phyloP scores from a whole-genome alignment of 2,797 vertebrate genomes.

The Cossypha heuglini region DNA sequence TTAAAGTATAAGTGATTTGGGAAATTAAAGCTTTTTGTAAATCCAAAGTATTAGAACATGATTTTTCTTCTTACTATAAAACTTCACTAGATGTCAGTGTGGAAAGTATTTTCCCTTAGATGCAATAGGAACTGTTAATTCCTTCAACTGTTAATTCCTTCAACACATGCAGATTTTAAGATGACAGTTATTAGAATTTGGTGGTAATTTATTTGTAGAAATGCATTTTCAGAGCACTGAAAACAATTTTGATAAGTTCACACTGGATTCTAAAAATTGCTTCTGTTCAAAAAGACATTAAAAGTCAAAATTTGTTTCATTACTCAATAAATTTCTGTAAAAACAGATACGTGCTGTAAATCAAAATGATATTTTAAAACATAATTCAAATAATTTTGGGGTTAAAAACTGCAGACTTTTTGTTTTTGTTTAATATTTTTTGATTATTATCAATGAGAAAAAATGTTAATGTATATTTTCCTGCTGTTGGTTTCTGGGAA shows the following conservation, averaged over 20 bases:
- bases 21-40: not conserved
- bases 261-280: not conserved
- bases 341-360: not conserved
- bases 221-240: not conserved
- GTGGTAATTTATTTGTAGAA: not conserved
- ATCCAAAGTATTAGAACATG: not conserved
- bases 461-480: not conserved
- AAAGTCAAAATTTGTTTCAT: not conserved
- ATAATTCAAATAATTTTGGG: not conserved
- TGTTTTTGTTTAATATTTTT: not conserved
- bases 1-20: not conserved
- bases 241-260: not conserved
- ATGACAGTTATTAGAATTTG: not conserved
- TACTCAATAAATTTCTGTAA: not conserved
- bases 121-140: not conserved
- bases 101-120: slow-evolving; percentile 20
- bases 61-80: not conserved
- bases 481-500: not conserved
- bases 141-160: not conserved
- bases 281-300: not conserved
- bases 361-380: not conserved
- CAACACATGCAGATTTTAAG: not conserved
- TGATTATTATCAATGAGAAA: not conserved
- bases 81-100: slow-evolving; percentile 68
- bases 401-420: not conserved